phyloP scores from a whole-genome alignment of 53 echinoderm and acorn worm genomes.

The Astropecten irregularis region DNA sequence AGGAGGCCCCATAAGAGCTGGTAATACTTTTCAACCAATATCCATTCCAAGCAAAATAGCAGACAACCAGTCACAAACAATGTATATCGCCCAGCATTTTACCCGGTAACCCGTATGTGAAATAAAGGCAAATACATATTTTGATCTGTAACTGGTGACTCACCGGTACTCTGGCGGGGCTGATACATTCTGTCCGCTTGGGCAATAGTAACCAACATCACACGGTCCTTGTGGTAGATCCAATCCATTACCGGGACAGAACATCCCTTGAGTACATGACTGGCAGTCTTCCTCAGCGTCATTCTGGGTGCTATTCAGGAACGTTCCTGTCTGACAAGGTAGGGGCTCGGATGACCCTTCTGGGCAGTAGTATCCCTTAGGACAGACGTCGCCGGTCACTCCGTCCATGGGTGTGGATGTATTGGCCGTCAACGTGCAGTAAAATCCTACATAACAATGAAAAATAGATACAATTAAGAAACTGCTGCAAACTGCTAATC shows the following conservation, averaged over 20 bases:
- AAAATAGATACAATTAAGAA: not conserved
- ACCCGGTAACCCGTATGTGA: too few relatives aligned
- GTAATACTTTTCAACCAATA: too few relatives aligned
- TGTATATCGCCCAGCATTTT: too few relatives aligned
- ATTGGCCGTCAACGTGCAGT: constrained; percentile 75
- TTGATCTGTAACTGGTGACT: too few relatives aligned
- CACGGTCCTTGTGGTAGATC: constrained; percentile 72
- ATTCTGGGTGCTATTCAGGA: constrained; percentile 79
- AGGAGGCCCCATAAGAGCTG: too few relatives aligned
- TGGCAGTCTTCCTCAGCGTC: constrained; percentile 71
- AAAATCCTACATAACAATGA: constrained; percentile 69
- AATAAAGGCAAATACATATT: too few relatives aligned
- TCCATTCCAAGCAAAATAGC: too few relatives aligned
- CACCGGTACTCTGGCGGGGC: constrained; percentile 87
- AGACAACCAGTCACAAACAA: too few relatives aligned
- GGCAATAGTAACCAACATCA: constrained; percentile 93
- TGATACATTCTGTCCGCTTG: constrained; percentile 89
- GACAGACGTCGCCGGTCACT: constrained; percentile 83
- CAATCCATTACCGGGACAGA: constrained; percentile 85
- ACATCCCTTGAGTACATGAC: constrained; percentile 80
- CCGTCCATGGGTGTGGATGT: constrained; percentile 74
- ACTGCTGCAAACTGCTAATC: too few relatives aligned
- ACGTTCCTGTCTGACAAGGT: constrained; percentile 84
- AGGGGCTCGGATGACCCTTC: constrained; percentile 68
- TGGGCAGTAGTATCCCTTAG: constrained; percentile 92